Evolutionary conservation across 2,113 vertebrate genomes (phyloP).

Genomic region (Pseudolaguvia tuberculata): DNA sequence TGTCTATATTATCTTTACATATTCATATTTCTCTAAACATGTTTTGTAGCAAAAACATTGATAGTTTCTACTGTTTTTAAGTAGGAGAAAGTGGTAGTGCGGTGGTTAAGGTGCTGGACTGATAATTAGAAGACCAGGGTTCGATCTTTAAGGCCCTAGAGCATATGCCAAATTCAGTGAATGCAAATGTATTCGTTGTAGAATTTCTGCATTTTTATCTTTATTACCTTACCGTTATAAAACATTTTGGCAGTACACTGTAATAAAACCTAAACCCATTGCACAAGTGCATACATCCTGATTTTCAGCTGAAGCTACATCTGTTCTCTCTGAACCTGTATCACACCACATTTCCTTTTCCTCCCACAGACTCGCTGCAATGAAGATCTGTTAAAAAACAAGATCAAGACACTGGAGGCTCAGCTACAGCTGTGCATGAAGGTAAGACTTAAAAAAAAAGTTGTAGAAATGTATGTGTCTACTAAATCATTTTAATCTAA

Average conservation of each 20-base stretch:
- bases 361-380: slow-evolving; percentile 80
- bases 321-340: slow-evolving; percentile 25
- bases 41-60: too few species aligned
- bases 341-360: slow-evolving; percentile 60
- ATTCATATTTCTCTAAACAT: not conserved
- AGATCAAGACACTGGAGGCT: slow-evolving; percentile 79
- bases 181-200: not conserved
- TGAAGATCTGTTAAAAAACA: slow-evolving; percentile 83
- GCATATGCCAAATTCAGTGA: too few species aligned
- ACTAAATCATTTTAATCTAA: not conserved
- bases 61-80: too few species aligned
- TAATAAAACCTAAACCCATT: too few species aligned
- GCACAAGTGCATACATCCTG: not conserved
- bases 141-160: too few species aligned
- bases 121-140: too few species aligned
- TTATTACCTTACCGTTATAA: not conserved
- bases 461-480: slow-evolving; percentile 6
- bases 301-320: slow-evolving; percentile 30
- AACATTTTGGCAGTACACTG: not conserved
- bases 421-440: slow-evolving; percentile 83
- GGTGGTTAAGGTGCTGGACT: too few species aligned
- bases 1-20: too few species aligned
- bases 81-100: too few species aligned
- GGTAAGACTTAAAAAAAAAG: slow-evolving; percentile 65
- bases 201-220: not conserved